These are phyloP conservation scores for Caenorhabditis inopinata DNA, from an alignment of 1,140 invertebrate genomes.

Conservation along the genomic window DNA sequence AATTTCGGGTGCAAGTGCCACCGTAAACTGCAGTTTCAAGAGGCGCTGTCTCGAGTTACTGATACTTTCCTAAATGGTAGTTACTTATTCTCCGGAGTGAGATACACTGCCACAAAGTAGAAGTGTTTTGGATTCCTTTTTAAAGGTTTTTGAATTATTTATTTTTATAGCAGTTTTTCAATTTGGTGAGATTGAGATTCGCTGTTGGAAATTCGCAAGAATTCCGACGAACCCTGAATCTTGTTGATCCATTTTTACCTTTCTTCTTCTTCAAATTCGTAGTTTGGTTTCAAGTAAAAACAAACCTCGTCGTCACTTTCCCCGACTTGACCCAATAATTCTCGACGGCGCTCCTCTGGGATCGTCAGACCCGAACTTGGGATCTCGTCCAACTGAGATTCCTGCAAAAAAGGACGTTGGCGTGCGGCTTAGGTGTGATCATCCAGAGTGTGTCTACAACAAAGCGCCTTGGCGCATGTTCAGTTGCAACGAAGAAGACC, in stretches of 20 bases:
- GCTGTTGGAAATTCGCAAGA: too few species aligned
- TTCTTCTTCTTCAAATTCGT: too few species aligned
- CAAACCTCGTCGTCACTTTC: constrained; percentile 43
- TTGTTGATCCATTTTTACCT: neutral
- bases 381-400: constrained; percentile 50
- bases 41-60: too few species aligned
- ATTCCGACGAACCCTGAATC: neutral
- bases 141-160: too few species aligned
- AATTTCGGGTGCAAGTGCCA: too few species aligned
- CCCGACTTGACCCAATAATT: constrained; percentile 60
- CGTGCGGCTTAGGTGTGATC: neutral
- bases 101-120: too few species aligned
- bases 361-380: constrained; percentile 58
- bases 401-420: constrained; percentile 34
- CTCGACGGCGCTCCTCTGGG: constrained; percentile 58
- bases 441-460: neutral
- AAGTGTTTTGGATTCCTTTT: too few species aligned
- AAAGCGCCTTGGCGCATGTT: neutral
- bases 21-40: too few species aligned
- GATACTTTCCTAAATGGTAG: too few species aligned
- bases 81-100: too few species aligned
- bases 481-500: neutral
- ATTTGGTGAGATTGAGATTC: too few species aligned
- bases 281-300: neutral
- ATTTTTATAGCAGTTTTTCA: too few species aligned